Base-by-base conservation (phyloP, 2,113 vertebrate genomes). In the Etheostoma spectabile region DNA sequence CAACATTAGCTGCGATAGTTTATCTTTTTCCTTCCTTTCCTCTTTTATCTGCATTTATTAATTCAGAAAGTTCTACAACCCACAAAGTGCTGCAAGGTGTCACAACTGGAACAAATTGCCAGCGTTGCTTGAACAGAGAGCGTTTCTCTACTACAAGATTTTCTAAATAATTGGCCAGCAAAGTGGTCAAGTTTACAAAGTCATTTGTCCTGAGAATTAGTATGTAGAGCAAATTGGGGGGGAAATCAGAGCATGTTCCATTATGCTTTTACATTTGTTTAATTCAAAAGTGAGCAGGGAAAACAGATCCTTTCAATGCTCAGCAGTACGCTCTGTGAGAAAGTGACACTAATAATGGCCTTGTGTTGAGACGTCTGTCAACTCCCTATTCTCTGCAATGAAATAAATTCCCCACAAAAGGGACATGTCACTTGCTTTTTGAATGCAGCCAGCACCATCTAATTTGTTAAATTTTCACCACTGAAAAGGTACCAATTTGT, bases 331-430 rank as follows among this genome's bases (percentile, higher is more conserved):
- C 78, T 66, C 46, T 35, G 30, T 12, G 46, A 79, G 79, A 75
- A 85, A 89, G 74, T 86, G 85, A 88, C 89, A 88, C 79, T 91
- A 92, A 92, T 92, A 89, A 86, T 6, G 75, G 87, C 82, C 80
- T 84, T 76, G 79, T n/a, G 75, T 74, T 56, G 45, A 61, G 66
- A 79, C 48, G 21, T 80, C 83, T 74, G 87, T 91, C 86, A 90
- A 74, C 77, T 75, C 67, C 13, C 57, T 63, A 64, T 81, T 85
- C 66, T 42, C 24, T 3, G 2, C 73, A 80, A 77, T 77, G 35
- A 85, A 93, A 86, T 88, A 53, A 64, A 56, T 86, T 74, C 45
- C 64, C 65, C 22, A 80, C 81, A 86, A 91, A 85, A 66, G 85
- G 53, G 72, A 77, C 75, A 35, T 27, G 79, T 80, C 83, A 30